Evolutionary conservation across 2,113 vertebrate genomes (phyloP), one percentile per base, ranked within the genome.

Genomic region (Hippocampus zosterae): DNA sequence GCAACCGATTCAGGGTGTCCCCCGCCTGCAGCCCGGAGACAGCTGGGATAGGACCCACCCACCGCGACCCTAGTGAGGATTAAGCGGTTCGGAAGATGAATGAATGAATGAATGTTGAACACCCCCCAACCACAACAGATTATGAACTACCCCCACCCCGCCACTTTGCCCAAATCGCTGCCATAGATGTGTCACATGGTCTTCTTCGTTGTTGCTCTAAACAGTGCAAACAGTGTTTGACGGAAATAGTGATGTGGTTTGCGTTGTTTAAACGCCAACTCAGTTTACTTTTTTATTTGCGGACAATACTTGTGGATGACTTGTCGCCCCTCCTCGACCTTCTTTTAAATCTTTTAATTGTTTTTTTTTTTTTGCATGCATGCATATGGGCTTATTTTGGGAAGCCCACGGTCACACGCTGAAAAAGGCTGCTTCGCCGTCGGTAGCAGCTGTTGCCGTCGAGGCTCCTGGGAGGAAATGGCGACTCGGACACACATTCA

Each of bases 391-490:
- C 82, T 86, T 91, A 88, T 92, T 90, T 91, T 90, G 85, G 87
- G 85, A 84, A 84, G 86, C 77, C 78, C 87, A 70, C 84, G 53
- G 86, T 88, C 85, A 87, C 78, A 79, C 73, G 60, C 83, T 70
- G 27, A 87, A 87, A 84, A 87, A 85, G 62, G 68, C 73, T 25
- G 79, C 84, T 76, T 74, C 77, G 80, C 88, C 77, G 88, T 85
- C 90, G 88, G 90, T 88, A 92, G 91, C 92, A 93, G 92, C 91
- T 93, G 92, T 88, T 92, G 87, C 81, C 74, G 85, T 86, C 85
- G 83, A 85, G 83, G 86, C 87, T 91, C 88, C 90, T 90, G 88
- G 77, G 89, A 91, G 90, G 90, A 90, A 88, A 88, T 83, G 82
- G 85, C 82, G 89, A 91, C 92, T 91, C 90, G 90, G 88, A 92